Evolutionary conservation across 2,797 vertebrate species (phyloP).

Genomic region (Sitta carolinensis): DNA sequence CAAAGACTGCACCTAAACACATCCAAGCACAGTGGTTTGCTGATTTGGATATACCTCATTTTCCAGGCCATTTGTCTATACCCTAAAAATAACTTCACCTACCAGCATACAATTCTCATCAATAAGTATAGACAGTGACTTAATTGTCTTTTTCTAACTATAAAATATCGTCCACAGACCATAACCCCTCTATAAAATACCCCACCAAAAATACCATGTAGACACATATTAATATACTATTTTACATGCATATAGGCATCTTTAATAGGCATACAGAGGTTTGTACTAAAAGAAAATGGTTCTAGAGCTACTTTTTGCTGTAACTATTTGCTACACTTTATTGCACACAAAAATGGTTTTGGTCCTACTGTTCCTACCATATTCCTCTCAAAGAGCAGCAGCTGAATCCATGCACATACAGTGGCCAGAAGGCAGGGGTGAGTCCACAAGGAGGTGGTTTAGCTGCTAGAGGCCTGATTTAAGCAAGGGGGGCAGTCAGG

Average conservation of each 20-base stretch:
- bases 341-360: neutral
- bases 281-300: neutral
- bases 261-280: neutral
- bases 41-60: neutral
- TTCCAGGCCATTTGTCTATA: neutral
- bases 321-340: neutral
- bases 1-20: neutral
- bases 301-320: neutral
- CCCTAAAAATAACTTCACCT: neutral
- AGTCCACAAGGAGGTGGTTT: neutral
- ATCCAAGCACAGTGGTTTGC: neutral
- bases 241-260: neutral
- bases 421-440: neutral
- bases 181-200: neutral
- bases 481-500: neutral
- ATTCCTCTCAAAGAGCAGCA: neutral
- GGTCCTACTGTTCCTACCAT: neutral
- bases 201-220: neutral
- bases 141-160: neutral
- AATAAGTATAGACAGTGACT: neutral
- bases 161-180: neutral
- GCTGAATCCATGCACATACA: rapidly evolving
- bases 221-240: neutral
- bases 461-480: neutral
- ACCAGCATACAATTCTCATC: neutral